These are phyloP conservation scores for Parazoanthus darwini DNA, from an alignment of 92 coral and sea anemone species.

Conservation along the genomic window DNA sequence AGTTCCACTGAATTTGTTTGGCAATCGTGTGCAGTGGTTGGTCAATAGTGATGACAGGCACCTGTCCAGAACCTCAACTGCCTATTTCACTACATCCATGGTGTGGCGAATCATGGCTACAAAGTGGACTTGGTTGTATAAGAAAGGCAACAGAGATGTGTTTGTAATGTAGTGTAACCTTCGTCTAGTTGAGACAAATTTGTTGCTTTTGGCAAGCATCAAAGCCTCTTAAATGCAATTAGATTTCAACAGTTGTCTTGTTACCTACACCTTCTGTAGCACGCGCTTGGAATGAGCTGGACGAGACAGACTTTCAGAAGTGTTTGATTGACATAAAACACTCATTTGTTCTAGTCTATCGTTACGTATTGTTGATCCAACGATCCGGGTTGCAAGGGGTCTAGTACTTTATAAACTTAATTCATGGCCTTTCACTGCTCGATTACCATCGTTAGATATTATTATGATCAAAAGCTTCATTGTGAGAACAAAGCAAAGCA, in stretches of 20 bases:
- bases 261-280: slow-evolving; percentile 44
- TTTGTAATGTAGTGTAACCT: slow-evolving; percentile 13
- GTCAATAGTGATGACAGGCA: background rate
- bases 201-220: slow-evolving; percentile 29
- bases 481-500: too few relatives aligned
- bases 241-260: slow-evolving; percentile 40
- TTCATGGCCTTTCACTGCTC: too few relatives aligned
- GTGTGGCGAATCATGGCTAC: slow-evolving; percentile 46
- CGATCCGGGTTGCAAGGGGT: background rate
- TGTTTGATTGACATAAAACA: slow-evolving; percentile 50
- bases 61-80: slow-evolving; percentile 17
- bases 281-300: slow-evolving; percentile 50
- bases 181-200: slow-evolving; percentile 29
- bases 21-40: slow-evolving; percentile 4
- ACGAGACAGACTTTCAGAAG: slow-evolving; percentile 53
- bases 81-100: slow-evolving; percentile 43
- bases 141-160: slow-evolving; percentile 43
- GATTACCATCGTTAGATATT: too few relatives aligned
- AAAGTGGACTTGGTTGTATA: slow-evolving; percentile 39
- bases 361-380: background rate
- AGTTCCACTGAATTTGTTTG: background rate
- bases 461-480: too few relatives aligned
- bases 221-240: slow-evolving; percentile 6
- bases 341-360: slow-evolving; percentile 55
- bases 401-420: slow-evolving; percentile 40